Conservation (phyloP, 2,797 vertebrate genomes). For the Scleropages formosus region DNA sequence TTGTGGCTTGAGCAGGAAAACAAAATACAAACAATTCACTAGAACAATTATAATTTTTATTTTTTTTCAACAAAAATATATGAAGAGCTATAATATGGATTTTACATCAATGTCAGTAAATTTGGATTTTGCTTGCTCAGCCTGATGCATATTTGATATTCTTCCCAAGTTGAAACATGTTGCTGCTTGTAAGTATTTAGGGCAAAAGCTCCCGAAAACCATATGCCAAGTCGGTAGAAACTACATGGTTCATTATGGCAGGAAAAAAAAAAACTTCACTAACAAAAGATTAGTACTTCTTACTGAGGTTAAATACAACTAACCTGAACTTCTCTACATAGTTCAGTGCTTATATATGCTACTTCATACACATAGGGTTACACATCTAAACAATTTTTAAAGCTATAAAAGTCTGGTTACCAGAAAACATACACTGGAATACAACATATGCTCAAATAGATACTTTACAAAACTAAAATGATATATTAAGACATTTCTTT, state of each 20-base stretch:
- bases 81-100: slow-evolving; percentile 17
- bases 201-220: slow-evolving; percentile 29
- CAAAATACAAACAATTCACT: neutral
- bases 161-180: slow-evolving; percentile 20
- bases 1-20: neutral
- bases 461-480: slow-evolving; percentile 52
- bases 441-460: slow-evolving; percentile 44
- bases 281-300: slow-evolving; percentile 39
- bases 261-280: slow-evolving; percentile 50
- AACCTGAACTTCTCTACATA: slow-evolving; percentile 27
- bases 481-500: slow-evolving; percentile 72
- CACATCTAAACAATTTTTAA: slow-evolving; percentile 41
- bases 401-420: slow-evolving; percentile 42
- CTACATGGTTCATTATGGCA: slow-evolving; percentile 55
- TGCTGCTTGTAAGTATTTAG: slow-evolving; percentile 47
- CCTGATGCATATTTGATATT: neutral
- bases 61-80: slow-evolving; percentile 15
- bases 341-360: slow-evolving; percentile 36
- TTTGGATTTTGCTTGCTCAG: neutral
- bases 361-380: slow-evolving; percentile 42
- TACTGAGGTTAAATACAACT: slow-evolving; percentile 23
- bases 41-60: slow-evolving; percentile 3
- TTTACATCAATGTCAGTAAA: neutral
- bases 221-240: slow-evolving; percentile 31
- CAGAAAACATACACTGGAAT: slow-evolving; percentile 40